Evolutionary conservation across 2,113 vertebrate species (phyloP).

Genomic region (Bettongia penicillata): DNA sequence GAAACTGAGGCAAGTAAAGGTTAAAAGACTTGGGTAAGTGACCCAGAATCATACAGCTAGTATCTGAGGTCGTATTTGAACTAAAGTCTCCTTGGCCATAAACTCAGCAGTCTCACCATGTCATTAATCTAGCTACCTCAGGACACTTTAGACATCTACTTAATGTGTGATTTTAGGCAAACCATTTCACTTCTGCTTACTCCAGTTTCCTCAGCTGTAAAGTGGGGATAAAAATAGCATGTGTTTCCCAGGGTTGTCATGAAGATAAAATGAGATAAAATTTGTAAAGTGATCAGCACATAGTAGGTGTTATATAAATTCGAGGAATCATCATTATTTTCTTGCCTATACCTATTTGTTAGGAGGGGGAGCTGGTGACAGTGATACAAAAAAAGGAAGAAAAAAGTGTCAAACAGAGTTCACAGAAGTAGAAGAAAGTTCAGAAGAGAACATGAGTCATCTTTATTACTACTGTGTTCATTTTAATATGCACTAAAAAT

Average conservation of each 20-base stretch:
- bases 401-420: neutral
- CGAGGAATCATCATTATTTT: neutral
- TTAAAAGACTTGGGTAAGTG: no score
- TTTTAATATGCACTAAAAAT: neutral
- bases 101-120: neutral
- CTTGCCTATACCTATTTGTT: neutral
- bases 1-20: neutral
- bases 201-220: neutral
- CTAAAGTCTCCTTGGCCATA: neutral
- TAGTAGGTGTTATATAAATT: neutral
- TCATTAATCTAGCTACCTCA: neutral
- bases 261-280: neutral
- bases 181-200: neutral
- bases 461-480: neutral
- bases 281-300: neutral
- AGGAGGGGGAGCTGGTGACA: neutral
- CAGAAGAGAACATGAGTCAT: neutral
- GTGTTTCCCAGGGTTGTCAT: neutral
- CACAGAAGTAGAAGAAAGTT: neutral
- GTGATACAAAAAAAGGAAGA: neutral
- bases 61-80: neutral
- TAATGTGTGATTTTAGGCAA: neutral
- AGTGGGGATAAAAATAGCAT: neutral
- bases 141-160: neutral
- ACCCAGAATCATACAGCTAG: neutral